Conservation (phyloP, 1,140 invertebrate species). For the Zophobas morio region DNA sequence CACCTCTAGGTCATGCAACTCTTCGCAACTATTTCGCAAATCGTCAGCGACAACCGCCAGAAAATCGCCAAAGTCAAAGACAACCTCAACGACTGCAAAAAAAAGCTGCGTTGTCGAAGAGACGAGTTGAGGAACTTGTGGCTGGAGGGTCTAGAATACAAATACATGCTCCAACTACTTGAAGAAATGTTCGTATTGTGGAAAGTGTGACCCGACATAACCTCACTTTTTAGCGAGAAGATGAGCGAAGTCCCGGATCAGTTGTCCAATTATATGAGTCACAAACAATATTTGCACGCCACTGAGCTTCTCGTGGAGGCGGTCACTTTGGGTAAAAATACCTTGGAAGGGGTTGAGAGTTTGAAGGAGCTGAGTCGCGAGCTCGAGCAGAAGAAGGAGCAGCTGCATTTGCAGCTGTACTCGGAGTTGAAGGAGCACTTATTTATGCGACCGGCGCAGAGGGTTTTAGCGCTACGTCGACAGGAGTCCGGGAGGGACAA, state of each 20-base stretch:
- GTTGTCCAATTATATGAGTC: slow-evolving; percentile 78
- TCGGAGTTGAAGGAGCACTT: slow-evolving; percentile 83
- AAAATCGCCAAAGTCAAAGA: slow-evolving; percentile 90
- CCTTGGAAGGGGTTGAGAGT: slow-evolving; percentile 84
- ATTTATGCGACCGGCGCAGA: slow-evolving; percentile 77
- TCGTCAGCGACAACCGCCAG: slow-evolving; percentile 84
- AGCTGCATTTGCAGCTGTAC: slow-evolving; percentile 79
- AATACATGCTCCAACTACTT: slow-evolving; percentile 88
- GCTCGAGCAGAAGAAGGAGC: slow-evolving; percentile 80
- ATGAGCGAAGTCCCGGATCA: slow-evolving; percentile 85
- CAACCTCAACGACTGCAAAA: slow-evolving; percentile 91
- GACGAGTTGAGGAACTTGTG: slow-evolving; percentile 95
- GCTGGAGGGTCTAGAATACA: slow-evolving; percentile 94
- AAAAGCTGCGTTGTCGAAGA: slow-evolving; percentile 89
- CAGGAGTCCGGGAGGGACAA: slow-evolving; percentile 75
- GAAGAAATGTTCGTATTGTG: slow-evolving; percentile 84
- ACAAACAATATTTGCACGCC: slow-evolving; percentile 90
- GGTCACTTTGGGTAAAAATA: slow-evolving; percentile 78
- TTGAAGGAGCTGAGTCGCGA: slow-evolving; percentile 83
- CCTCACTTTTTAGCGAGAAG: slow-evolving; percentile 76
- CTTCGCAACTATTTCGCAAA: slow-evolving; percentile 85
- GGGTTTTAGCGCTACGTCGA: slow-evolving; percentile 72
- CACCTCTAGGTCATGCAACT: slow-evolving; percentile 72
- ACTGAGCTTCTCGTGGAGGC: slow-evolving; percentile 84
- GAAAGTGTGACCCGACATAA: neutral